Evolutionary conservation across 2,797 vertebrate genomes (phyloP).

Genomic region (Muscicapa striata): DNA sequence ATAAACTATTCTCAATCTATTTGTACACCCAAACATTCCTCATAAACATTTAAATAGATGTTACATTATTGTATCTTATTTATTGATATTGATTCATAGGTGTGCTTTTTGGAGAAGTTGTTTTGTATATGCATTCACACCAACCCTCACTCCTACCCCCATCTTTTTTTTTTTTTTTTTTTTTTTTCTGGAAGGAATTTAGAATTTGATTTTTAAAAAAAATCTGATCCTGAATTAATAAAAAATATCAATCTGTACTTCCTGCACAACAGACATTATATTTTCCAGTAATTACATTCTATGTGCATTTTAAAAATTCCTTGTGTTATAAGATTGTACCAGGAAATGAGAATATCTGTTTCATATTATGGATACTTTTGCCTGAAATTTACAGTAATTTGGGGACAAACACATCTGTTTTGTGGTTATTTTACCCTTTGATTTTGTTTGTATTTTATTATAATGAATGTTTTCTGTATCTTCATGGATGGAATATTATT

Average conservation of each 20-base stretch:
- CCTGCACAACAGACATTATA: background rate
- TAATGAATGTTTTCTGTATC: background rate
- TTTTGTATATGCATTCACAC: background rate
- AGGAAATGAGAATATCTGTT: background rate
- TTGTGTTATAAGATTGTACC: background rate
- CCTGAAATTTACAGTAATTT: constrained; percentile 1
- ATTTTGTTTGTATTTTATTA: background rate
- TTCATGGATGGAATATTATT: background rate
- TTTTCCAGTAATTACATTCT: background rate
- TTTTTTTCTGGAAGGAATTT: background rate
- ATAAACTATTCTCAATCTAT: background rate
- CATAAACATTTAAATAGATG: background rate
- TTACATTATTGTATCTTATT: background rate
- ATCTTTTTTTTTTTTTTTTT: background rate
- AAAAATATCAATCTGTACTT: background rate
- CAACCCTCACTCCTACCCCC: fast-evolving
- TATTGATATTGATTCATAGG: background rate
- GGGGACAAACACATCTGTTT: background rate
- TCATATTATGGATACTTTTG: background rate
- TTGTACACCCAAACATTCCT: background rate
- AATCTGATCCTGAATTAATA: background rate
- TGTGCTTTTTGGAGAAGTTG: background rate
- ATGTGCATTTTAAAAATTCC: background rate
- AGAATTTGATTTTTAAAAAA: fast-evolving
- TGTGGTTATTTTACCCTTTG: background rate